Conservation (phyloP, 2,888 invertebrate genomes). For the Lottia gigantea region DNA sequence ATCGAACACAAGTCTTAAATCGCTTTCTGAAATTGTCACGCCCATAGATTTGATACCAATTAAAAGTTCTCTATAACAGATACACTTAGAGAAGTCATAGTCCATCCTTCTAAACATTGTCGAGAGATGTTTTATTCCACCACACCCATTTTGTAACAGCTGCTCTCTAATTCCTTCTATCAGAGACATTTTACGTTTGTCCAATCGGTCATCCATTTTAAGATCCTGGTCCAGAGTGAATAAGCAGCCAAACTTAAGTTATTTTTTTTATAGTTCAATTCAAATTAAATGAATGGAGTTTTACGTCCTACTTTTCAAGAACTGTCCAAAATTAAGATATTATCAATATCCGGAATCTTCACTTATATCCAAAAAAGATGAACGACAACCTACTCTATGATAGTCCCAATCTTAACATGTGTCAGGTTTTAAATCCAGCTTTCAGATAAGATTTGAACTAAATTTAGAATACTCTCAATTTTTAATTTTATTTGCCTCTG, state of each 20-base stretch:
- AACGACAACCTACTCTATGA: too few species aligned
- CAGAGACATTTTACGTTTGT: constrained; percentile 15
- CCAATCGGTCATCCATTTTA: not conserved
- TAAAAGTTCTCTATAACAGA: constrained; percentile 47
- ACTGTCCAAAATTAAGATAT: too few species aligned
- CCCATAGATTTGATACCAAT: constrained; percentile 46
- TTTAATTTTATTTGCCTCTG: too few species aligned
- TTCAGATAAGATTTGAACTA: too few species aligned
- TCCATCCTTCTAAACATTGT: constrained; percentile 48
- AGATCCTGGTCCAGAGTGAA: too few species aligned
- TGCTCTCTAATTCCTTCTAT: constrained; percentile 40
- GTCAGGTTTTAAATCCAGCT: too few species aligned
- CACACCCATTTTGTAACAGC: constrained; percentile 38
- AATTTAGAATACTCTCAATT: too few species aligned
- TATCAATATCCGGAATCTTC: too few species aligned
- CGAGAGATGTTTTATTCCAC: constrained; percentile 46
- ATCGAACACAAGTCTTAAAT: constrained; percentile 41
- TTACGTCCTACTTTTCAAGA: not conserved
- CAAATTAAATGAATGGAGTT: not conserved
- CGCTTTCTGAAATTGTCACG: constrained; percentile 43
- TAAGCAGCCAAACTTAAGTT: too few species aligned
- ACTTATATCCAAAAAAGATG: too few species aligned
- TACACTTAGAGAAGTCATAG: constrained; percentile 46
- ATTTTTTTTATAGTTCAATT: too few species aligned
- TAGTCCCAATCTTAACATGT: too few species aligned